Evolutionary conservation across 2,113 vertebrate species (phyloP).

Genomic region (Paraplagusia blochii): DNA sequence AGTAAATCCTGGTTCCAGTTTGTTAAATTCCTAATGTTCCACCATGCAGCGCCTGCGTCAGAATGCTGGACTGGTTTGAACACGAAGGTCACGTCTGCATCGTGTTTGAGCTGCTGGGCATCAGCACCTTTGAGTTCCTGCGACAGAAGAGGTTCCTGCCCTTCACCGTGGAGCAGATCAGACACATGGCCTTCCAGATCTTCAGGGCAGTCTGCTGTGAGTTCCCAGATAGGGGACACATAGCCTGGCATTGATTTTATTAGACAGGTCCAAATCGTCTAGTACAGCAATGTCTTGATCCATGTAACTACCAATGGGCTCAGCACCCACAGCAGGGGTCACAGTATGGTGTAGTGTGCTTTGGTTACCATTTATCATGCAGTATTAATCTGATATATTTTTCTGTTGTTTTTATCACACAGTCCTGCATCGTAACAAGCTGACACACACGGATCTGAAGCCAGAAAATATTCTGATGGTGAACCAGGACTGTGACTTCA

Average conservation of each 20-base stretch:
- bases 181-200: slow-evolving; percentile 90
- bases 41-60: slow-evolving; percentile 78
- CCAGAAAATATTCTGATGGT: slow-evolving; percentile 97
- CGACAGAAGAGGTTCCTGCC: slow-evolving; percentile 88
- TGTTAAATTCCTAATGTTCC: too few relatives aligned
- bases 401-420: slow-evolving; percentile 15
- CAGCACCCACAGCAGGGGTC: too few relatives aligned
- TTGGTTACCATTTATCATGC: too few relatives aligned
- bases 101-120: slow-evolving; percentile 90
- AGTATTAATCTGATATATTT: slow-evolving; percentile 1
- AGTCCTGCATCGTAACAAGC: slow-evolving; percentile 92
- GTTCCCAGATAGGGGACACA: slow-evolving; percentile 44
- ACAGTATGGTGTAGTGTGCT: background rate
- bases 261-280: too few relatives aligned
- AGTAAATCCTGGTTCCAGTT: background rate
- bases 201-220: slow-evolving; percentile 92
- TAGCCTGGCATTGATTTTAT: too few relatives aligned
- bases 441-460: slow-evolving; percentile 96
- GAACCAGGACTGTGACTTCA: slow-evolving; percentile 81
- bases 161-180: slow-evolving; percentile 89
- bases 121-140: slow-evolving; percentile 92
- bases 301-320: too few relatives aligned
- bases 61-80: slow-evolving; percentile 95
- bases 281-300: too few relatives aligned
- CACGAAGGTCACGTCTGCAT: slow-evolving; percentile 91